phyloP scores from a whole-genome alignment of 1,140 invertebrate species.

The Lithobius niger region DNA sequence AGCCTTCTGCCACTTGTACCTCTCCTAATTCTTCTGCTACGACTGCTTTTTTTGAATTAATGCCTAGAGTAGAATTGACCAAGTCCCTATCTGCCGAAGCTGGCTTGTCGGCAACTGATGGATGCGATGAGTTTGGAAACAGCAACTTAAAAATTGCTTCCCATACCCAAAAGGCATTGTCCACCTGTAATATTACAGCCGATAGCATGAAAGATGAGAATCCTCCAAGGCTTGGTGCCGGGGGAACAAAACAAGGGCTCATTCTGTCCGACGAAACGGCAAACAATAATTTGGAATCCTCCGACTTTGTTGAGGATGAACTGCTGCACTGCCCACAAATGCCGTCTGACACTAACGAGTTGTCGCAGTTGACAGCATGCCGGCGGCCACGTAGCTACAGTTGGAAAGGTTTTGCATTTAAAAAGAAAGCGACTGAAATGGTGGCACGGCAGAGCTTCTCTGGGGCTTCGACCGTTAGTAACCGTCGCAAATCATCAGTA shows the following conservation, averaged over 20 bases:
- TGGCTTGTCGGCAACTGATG: not conserved
- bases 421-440: slow-evolving; percentile 35
- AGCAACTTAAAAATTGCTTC: not conserved
- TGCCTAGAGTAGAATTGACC: not conserved
- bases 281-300: too few species aligned
- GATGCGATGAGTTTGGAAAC: not conserved
- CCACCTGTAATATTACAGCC: not conserved
- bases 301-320: too few species aligned
- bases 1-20: not conserved
- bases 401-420: slow-evolving; percentile 51
- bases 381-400: slow-evolving; percentile 18
- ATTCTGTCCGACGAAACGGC: too few species aligned
- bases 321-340: too few species aligned
- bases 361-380: slow-evolving; percentile 1
- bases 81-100: not conserved
- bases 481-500: too few species aligned
- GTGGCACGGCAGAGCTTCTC: not conserved
- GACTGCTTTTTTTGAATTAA: not conserved
- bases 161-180: not conserved
- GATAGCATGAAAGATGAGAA: not conserved
- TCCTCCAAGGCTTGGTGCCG: not conserved
- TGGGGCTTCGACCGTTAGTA: not conserved
- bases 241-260: too few species aligned
- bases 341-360: too few species aligned
- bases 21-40: not conserved